These are phyloP conservation scores for Oceanites oceanicus DNA, from an alignment of 2,113 vertebrate genomes.

Conservation along the genomic window DNA sequence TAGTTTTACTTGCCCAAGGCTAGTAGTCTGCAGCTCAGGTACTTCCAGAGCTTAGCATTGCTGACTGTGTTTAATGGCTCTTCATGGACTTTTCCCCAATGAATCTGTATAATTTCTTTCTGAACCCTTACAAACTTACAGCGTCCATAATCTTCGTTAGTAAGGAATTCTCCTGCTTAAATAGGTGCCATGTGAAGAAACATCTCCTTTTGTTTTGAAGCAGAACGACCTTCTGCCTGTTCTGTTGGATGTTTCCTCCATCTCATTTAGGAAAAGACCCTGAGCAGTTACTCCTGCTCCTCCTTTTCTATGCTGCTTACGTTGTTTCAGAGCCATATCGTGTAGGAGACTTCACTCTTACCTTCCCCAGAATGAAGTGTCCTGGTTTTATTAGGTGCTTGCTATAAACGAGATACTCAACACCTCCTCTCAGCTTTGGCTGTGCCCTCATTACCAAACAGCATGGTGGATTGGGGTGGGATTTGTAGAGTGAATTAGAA, in stretches of 20 bases:
- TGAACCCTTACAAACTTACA: neutral
- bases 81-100: neutral
- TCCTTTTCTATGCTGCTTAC: neutral
- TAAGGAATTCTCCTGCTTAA: neutral
- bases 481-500: neutral
- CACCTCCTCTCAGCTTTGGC: neutral
- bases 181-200: neutral
- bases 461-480: neutral
- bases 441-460: fast-evolving
- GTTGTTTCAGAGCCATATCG: neutral
- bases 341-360: neutral
- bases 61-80: neutral
- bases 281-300: neutral
- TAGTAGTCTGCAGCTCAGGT: neutral
- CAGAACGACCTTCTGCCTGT: neutral
- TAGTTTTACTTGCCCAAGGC: neutral
- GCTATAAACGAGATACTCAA: neutral
- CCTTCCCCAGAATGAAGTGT: neutral
- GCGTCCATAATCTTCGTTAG: neutral
- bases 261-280: neutral
- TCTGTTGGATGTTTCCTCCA: neutral
- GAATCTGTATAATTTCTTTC: neutral
- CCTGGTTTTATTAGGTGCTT: neutral
- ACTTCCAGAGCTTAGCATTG: neutral
- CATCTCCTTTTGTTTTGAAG: neutral